These are phyloP conservation scores for Xenotilapia caudafasciata DNA, from an alignment of 2,113 vertebrate genomes.

Conservation along the genomic window DNA sequence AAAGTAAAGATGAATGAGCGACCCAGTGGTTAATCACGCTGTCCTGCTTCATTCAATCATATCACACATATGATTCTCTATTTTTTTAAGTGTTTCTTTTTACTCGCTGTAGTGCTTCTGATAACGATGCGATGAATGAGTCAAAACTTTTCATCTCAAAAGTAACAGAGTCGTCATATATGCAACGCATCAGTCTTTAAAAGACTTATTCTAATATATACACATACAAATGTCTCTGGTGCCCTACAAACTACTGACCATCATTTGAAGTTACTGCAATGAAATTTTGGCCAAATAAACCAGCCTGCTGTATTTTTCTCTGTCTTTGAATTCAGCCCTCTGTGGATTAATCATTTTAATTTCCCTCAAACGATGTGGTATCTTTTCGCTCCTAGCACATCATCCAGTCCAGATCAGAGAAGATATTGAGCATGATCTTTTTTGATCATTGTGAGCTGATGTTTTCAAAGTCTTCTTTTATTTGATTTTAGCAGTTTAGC, in stretches of 20 bases:
- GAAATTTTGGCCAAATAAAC: background rate
- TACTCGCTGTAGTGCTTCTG: background rate
- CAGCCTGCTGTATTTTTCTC: background rate
- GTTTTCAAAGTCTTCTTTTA: background rate
- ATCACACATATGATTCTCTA: background rate
- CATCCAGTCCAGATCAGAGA: background rate
- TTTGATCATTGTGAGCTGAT: background rate
- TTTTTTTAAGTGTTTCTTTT: background rate
- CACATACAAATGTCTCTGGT: background rate
- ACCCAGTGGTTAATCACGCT: background rate
- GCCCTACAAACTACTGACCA: background rate
- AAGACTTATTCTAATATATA: background rate
- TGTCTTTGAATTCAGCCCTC: background rate
- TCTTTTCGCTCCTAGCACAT: background rate
- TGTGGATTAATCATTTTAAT: background rate
- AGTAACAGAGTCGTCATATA: background rate
- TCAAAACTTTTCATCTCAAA: background rate
- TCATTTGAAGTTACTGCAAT: background rate
- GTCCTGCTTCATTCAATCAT: background rate
- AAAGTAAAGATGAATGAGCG: background rate
- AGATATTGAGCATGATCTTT: background rate
- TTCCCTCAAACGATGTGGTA: background rate
- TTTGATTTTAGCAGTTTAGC: background rate
- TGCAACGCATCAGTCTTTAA: background rate
- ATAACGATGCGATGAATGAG: background rate